These are phyloP conservation scores for Chesias legatella DNA, from an alignment of 2,888 invertebrate species.

Conservation along the genomic window DNA sequence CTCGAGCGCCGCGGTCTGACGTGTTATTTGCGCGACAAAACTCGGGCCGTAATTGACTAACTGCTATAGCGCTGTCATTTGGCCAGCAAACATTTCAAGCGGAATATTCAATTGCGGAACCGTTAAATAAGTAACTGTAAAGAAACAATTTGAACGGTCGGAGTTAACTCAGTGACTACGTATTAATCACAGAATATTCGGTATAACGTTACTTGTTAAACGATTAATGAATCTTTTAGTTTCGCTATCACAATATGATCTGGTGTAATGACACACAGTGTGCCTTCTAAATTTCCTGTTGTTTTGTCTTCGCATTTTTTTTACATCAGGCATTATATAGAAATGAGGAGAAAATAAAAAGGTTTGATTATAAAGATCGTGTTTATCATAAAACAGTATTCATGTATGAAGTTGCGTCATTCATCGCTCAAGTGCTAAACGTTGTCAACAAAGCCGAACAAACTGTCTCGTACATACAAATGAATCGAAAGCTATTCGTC, in stretches of 20 bases:
- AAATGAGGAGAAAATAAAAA: no score
- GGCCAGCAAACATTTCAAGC: conserved; percentile 38
- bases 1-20: not conserved
- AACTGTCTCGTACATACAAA: not conserved
- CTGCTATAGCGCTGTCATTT: conserved; percentile 34
- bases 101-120: conserved; percentile 46
- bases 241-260: not conserved
- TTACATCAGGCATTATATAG: no score
- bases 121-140: conserved; percentile 63
- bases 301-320: no score
- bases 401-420: no score
- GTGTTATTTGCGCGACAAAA: conserved; percentile 25
- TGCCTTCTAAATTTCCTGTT: no score
- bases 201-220: not conserved
- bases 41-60: conserved; percentile 14
- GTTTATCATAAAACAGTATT: no score
- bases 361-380: no score
- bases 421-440: no score
- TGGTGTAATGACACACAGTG: conserved; percentile 1
- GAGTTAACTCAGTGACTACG: not conserved
- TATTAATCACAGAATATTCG: no score
- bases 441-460: no score
- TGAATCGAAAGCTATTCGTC: conserved; percentile 1
- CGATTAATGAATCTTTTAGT: not conserved
- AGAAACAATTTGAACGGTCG: conserved; percentile 29